Conservation (phyloP, 1,140 invertebrate genomes). For the Zeugodacus cucurbitae region DNA sequence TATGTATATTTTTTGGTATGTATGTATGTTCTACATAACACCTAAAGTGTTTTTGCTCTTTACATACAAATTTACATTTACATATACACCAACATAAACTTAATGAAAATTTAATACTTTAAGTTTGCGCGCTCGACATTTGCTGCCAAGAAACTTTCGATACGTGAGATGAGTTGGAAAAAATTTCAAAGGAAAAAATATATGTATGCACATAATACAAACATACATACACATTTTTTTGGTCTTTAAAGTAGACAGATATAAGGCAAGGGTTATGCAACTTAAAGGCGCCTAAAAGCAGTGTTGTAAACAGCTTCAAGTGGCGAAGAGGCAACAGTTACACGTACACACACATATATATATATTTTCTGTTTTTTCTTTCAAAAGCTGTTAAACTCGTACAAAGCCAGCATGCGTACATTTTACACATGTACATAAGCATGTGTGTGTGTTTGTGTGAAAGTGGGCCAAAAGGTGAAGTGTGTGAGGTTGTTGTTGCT, state of each 20-base stretch:
- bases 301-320: not conserved
- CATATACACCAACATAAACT: not conserved
- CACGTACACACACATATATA: not conserved
- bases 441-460: not conserved
- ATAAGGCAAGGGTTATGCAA: not conserved
- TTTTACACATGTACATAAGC: not conserved
- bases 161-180: not conserved
- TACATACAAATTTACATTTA: not conserved
- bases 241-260: not conserved
- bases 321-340: not conserved
- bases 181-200: not conserved
- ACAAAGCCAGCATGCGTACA: not conserved
- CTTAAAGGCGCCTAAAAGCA: not conserved
- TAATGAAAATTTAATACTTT: conserved; percentile 24
- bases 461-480: conserved; percentile 37
- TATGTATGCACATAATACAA: not conserved
- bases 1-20: not conserved
- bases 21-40: too few species aligned
- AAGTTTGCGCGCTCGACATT: not conserved
- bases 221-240: not conserved
- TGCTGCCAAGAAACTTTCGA: not conserved
- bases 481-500: conserved; percentile 25
- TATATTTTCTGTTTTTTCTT: not conserved
- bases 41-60: too few species aligned
- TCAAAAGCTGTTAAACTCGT: not conserved